These are phyloP conservation scores for Pseudomyrmex pallidus DNA, from an alignment of 1,140 invertebrate genomes.

Conservation along the genomic window DNA sequence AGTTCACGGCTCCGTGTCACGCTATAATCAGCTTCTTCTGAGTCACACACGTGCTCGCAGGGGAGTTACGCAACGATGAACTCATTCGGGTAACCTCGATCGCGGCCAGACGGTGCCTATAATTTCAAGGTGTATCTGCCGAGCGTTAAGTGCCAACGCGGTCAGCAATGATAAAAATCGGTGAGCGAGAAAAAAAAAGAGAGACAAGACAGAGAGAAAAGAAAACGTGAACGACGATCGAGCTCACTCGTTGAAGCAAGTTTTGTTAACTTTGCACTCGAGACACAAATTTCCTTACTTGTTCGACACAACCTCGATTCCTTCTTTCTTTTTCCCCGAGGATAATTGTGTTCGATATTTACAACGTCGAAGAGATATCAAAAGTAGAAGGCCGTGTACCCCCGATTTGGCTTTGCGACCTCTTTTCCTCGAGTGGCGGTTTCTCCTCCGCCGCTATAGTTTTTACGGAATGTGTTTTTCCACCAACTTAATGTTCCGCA, in stretches of 20 bases:
- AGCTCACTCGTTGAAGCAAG: too few relatives aligned
- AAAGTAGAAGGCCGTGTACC: not conserved
- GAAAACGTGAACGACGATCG: too few relatives aligned
- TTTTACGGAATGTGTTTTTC: slow-evolving; percentile 51
- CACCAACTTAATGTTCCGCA: slow-evolving; percentile 46
- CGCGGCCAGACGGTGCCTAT: slow-evolving; percentile 40
- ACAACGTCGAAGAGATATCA: not conserved
- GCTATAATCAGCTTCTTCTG: slow-evolving; percentile 53
- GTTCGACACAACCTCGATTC: too few relatives aligned
- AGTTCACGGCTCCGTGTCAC: slow-evolving; percentile 46
- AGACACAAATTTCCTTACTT: too few relatives aligned
- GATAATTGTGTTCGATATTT: slow-evolving; percentile 37
- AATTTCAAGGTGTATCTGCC: slow-evolving; percentile 44
- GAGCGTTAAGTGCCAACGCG: not conserved
- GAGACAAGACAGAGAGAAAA: too few relatives aligned
- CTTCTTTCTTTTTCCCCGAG: too few relatives aligned
- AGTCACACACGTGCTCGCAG: slow-evolving; percentile 46
- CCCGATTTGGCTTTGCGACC: slow-evolving; percentile 16
- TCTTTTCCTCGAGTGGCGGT: slow-evolving; percentile 38
- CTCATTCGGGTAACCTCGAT: slow-evolving; percentile 52
- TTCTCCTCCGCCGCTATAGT: slow-evolving; percentile 6
- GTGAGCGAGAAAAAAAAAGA: too few relatives aligned
- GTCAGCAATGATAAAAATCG: not conserved
- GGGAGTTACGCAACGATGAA: slow-evolving; percentile 58
- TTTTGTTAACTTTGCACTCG: too few relatives aligned